phyloP scores from a whole-genome alignment of 2,888 invertebrate genomes.

The Chesias legatella region DNA sequence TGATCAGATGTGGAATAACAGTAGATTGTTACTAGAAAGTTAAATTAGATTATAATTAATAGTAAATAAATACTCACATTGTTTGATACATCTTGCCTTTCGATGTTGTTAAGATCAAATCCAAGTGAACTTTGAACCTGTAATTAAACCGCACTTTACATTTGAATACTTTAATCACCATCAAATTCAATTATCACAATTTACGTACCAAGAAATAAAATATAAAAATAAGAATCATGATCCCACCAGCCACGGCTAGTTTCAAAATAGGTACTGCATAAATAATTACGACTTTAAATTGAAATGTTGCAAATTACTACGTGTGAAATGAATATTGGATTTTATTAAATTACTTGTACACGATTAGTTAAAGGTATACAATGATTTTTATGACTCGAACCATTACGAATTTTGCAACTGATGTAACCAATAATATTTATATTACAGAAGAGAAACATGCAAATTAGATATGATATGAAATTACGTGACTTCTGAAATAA shows the following conservation, averaged over 20 bases:
- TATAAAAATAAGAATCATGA: slow-evolving; percentile 8
- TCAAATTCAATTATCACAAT: background rate
- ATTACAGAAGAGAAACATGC: too few species aligned
- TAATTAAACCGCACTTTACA: slow-evolving; percentile 6
- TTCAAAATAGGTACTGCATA: slow-evolving; percentile 3
- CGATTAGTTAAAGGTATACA: slow-evolving; percentile 8
- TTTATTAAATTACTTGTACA: slow-evolving; percentile 12
- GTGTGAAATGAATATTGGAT: slow-evolving; percentile 16
- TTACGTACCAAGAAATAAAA: slow-evolving; percentile 9
- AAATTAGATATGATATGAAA: too few species aligned
- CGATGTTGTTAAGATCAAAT: background rate
- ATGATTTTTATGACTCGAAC: background rate
- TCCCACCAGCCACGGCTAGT: slow-evolving; percentile 2
- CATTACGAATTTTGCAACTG: background rate
- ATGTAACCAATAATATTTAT: too few species aligned
- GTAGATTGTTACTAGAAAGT: too few species aligned
- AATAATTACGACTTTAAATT: slow-evolving; percentile 12
- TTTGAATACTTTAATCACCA: background rate
- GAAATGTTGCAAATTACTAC: slow-evolving; percentile 13
- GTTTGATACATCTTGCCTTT: background rate
- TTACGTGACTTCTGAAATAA: too few species aligned
- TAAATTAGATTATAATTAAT: too few species aligned
- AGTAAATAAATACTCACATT: background rate
- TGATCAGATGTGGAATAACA: too few species aligned
- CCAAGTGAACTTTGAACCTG: slow-evolving; percentile 8